These are phyloP conservation scores for Planiliza haematocheilus DNA, from an alignment of 2,113 vertebrate species.

Conservation along the genomic window DNA sequence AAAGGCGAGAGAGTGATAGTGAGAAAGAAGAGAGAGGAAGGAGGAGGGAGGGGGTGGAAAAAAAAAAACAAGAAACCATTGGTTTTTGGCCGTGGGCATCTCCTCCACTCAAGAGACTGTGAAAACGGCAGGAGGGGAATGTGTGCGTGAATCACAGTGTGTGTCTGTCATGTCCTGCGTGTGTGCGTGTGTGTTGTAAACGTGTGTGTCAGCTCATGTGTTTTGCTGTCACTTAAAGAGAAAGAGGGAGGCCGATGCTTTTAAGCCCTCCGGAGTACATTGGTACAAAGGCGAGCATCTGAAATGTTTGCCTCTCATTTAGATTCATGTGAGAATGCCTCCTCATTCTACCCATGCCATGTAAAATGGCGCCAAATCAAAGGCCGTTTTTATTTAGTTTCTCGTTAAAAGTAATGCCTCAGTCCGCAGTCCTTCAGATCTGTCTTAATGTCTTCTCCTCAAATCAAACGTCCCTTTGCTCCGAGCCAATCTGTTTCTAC, in stretches of 20 bases:
- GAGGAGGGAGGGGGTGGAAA: not conserved
- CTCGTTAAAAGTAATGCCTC: conserved; percentile 60
- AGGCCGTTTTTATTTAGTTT: conserved; percentile 67
- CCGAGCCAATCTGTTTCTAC: conserved; percentile 63
- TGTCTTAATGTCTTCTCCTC: conserved; percentile 63
- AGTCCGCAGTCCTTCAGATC: conserved; percentile 58
- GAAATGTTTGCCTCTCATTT: conserved; percentile 66
- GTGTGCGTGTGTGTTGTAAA: conserved; percentile 21
- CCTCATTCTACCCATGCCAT: conserved; percentile 57
- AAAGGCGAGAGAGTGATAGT: conserved; percentile 51
- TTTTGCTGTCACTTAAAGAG: conserved; percentile 71
- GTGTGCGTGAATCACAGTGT: conserved; percentile 29
- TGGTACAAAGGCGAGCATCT: conserved; percentile 62
- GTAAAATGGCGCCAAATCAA: conserved; percentile 68
- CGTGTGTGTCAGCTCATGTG: conserved; percentile 53
- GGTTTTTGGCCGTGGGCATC: conserved; percentile 75
- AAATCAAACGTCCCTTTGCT: conserved; percentile 67
- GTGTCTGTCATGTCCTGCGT: conserved; percentile 47
- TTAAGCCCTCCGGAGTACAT: conserved; percentile 62
- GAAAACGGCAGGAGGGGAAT: conserved; percentile 69
- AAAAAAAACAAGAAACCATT: conserved; percentile 58
- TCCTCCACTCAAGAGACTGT: conserved; percentile 75
- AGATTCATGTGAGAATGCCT: conserved; percentile 47
- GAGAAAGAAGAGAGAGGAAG: conserved; percentile 32
- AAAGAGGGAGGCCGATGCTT: conserved; percentile 59